A percentile compares a stretch with the other conserved stretches of the same genome.
These are phyloP conservation scores for Pluvialis apricaria DNA, from an alignment of 2,113 vertebrate species.

Conservation along the genomic window DNA sequence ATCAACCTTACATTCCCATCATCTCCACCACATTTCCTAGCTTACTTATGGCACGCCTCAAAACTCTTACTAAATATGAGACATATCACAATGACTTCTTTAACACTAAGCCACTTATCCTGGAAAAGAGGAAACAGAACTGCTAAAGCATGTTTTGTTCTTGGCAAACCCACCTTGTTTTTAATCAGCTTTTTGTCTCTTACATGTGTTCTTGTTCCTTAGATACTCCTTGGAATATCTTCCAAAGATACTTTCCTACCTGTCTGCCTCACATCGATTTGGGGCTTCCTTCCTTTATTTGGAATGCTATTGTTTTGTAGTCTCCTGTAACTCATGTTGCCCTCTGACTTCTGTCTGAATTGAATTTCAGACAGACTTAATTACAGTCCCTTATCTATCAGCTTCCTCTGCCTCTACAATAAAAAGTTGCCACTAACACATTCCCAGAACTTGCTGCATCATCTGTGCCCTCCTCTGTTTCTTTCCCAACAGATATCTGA, in stretches of 20 bases:
- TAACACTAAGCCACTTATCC: not conserved
- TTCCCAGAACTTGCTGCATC: conserved; percentile 24
- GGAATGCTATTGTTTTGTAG: conserved; percentile 5
- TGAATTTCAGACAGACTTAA: conserved; percentile 6
- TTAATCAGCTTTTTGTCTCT: conserved; percentile 5
- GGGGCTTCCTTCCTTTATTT: conserved; percentile 34
- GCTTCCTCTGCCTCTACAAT: not conserved
- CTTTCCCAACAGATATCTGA: not conserved
- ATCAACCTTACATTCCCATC: not conserved
- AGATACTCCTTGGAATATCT: not conserved
- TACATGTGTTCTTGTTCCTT: not conserved
- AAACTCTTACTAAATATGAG: not conserved
- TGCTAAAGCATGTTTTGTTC: not conserved
- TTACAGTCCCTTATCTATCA: not conserved
- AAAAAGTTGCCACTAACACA: not conserved
- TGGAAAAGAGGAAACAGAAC: conserved; percentile 7
- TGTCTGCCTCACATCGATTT: not conserved
- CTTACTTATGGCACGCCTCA: not conserved
- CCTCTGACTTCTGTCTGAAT: not conserved
- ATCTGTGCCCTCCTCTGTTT: not conserved
- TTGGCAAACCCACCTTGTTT: not conserved
- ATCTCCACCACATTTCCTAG: not conserved
- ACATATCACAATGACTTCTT: not conserved
- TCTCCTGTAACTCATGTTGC: not conserved
- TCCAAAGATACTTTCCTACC: not conserved